Evolutionary conservation across 2,797 vertebrate species (phyloP), one percentile per base, ranked within the genome.

Genomic region (Gymnoscopelus braueri): DNA sequence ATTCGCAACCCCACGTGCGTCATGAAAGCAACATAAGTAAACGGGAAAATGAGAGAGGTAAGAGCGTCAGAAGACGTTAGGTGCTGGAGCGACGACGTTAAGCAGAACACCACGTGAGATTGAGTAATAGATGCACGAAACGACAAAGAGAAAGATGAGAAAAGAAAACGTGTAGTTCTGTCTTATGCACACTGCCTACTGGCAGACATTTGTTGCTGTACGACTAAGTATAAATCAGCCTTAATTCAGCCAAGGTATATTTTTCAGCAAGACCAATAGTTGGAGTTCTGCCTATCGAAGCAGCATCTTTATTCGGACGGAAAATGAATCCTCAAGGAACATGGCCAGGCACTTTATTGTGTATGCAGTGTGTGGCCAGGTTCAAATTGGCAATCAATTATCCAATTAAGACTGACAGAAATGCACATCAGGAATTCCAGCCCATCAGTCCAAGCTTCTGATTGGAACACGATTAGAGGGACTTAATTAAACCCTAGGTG

Each of bases 301-400:
- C 90, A 86, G 92, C 88, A 91, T 94, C 92, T 94, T 92, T 92
- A 90, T 94, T 92, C 91, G 74, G 85, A 91, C 83, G 89, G 88
- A 94, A 95, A 92, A 93, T 92, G 90, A 93, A 93, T 93, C 92
- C 93, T 90, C 91, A 90, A 92, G 93, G 91, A 93, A 91, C 92
- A 81, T 85, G 87, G 91, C 91, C 92, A 92, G 91, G 82, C 89
- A 80, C 91, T 93, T 91, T 93, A 93, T 93, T 95, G 93, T 92
- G 93, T 93, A 94, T 94, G 93, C 93, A 93, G 90, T 89, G 91
- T 93, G 92, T 93, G 92, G 93, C 91, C 93, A 93, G 91, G 93
- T 93, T 94, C 92, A 94, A 93, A 95, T 94, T 94, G 94, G 93
- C 94, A 94, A 94, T 95, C 94, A 95, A 94, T 94, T 95, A 94